Conservation (phyloP, 2,797 vertebrate genomes). For the Sebastiscus albofasciatus region DNA sequence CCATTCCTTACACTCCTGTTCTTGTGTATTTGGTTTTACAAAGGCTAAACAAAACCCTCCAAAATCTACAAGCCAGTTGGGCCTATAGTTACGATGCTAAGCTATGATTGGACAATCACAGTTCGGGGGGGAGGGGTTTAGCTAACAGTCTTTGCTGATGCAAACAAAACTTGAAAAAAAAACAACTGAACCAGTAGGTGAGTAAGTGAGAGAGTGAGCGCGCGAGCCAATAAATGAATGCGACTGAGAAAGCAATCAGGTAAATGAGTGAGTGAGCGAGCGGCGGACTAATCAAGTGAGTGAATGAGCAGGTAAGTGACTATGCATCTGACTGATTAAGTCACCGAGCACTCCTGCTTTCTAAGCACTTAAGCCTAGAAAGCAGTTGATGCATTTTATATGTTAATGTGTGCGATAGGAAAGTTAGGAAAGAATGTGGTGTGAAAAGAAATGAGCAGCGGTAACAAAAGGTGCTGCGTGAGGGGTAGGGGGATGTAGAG, state of each 20-base stretch:
- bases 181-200: background rate
- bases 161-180: background rate
- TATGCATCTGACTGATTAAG: constrained; percentile 64
- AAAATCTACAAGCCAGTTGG: background rate
- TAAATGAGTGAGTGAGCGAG: constrained; percentile 52
- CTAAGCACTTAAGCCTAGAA: constrained; percentile 52
- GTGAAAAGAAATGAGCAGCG: constrained; percentile 44
- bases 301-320: constrained; percentile 63
- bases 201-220: background rate
- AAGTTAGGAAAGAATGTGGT: constrained; percentile 50
- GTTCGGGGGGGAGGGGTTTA: background rate
- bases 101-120: background rate
- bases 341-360: constrained; percentile 44
- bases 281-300: constrained; percentile 66
- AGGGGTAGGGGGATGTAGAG: background rate
- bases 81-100: background rate
- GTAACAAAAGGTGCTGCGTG: constrained; percentile 38
- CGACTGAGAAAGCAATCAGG: constrained; percentile 49
- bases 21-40: background rate
- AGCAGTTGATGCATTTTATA: constrained; percentile 61
- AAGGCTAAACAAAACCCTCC: background rate
- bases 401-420: constrained; percentile 62
- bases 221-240: constrained; percentile 21
- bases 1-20: background rate
- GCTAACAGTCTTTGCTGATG: background rate